These are phyloP conservation scores for Okamejei kenojei DNA, from an alignment of 2,797 vertebrate species.

Conservation along the genomic window DNA sequence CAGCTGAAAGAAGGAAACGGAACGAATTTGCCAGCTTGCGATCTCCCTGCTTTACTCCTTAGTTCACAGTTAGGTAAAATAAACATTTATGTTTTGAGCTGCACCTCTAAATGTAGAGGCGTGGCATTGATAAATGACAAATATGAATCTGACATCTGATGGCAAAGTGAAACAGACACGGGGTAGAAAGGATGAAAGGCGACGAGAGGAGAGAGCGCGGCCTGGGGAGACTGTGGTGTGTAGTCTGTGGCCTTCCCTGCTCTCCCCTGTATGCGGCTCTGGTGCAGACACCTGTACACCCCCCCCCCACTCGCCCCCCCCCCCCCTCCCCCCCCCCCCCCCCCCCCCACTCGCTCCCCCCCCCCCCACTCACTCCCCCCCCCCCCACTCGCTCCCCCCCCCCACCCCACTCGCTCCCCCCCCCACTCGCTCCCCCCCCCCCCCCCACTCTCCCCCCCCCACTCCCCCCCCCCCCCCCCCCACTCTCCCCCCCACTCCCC, in stretches of 20 bases:
- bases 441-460: no score
- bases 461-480: no score
- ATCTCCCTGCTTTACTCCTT: not conserved
- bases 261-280: no score
- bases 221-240: not conserved
- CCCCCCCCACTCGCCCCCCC: no score
- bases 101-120: not conserved
- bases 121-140: not conserved
- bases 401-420: no score
- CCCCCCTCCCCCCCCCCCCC: no score
- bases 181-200: not conserved
- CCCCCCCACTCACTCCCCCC: no score
- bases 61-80: not conserved
- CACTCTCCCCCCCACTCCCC: no score
- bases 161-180: not conserved
- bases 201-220: not conserved
- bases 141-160: not conserved
- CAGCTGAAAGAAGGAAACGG: not conserved
- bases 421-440: no score
- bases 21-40: not conserved
- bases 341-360: no score
- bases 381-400: no score
- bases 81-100: not conserved
- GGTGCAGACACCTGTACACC: not conserved
- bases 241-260: not conserved